Percentiles rank a stretch among this genome's conserved stretches.
Evolutionary conservation across 2,888 invertebrate species (phyloP).

Genomic region (Epistrophe grossulariae): DNA sequence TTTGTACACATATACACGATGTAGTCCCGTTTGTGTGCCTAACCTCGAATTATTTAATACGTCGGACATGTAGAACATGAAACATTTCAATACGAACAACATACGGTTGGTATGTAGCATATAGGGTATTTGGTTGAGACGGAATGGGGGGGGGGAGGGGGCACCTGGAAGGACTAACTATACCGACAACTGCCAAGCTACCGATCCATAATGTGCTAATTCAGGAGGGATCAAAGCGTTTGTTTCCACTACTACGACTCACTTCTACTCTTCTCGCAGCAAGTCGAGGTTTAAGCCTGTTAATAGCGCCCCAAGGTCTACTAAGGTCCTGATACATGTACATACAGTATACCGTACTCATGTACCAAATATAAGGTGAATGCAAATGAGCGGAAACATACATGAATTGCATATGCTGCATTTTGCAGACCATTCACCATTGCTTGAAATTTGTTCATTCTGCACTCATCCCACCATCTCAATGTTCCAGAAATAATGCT

Average conservation of each 20-base stretch:
- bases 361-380: conserved; percentile 57
- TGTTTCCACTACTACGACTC: conserved; percentile 48
- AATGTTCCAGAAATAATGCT: not conserved
- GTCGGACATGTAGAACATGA: conserved; percentile 61
- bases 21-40: conserved; percentile 46
- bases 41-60: conserved; percentile 63
- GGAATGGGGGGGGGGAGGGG: conserved; percentile 45
- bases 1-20: not conserved
- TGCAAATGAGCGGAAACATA: conserved; percentile 68
- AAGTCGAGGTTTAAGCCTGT: conserved; percentile 66
- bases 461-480: not conserved
- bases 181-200: not conserved
- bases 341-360: conserved; percentile 43
- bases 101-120: not conserved
- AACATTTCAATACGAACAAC: conserved; percentile 60
- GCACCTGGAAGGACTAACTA: not conserved
- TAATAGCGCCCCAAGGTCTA: conserved; percentile 73
- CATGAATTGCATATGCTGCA: conserved; percentile 58
- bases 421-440: conserved; percentile 48
- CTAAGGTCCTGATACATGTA: conserved; percentile 42
- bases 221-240: conserved; percentile 67
- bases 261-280: conserved; percentile 24
- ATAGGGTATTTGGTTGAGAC: not conserved
- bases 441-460: conserved; percentile 26
- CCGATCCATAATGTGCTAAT: conserved; percentile 64